phyloP scores from a whole-genome alignment of 2,888 invertebrate genomes.

The Ptychoptera contaminata region DNA sequence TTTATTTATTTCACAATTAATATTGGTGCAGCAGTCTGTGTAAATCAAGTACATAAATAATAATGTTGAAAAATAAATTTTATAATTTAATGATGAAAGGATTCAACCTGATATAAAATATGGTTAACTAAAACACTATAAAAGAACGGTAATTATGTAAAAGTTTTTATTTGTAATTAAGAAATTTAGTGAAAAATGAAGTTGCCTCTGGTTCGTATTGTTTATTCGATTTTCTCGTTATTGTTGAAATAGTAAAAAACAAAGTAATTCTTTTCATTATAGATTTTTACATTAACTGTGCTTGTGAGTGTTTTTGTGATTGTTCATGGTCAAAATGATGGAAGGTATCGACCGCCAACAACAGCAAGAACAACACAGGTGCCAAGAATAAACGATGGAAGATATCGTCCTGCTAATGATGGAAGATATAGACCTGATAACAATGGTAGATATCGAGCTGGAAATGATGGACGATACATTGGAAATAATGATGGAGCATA shows the following conservation, averaged over 20 bases:
- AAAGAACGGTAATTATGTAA: too few species aligned
- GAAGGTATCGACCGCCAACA: slow-evolving; percentile 22
- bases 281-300: background rate
- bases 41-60: too few species aligned
- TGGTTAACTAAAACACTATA: too few species aligned
- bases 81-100: too few species aligned
- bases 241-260: too few species aligned
- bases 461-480: slow-evolving; percentile 36
- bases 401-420: slow-evolving; percentile 19
- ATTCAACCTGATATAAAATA: too few species aligned
- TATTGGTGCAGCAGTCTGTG: too few species aligned
- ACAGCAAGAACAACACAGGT: slow-evolving; percentile 21
- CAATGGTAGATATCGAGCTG: slow-evolving; percentile 33
- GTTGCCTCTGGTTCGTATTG: slow-evolving; percentile 1
- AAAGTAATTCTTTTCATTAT: background rate
- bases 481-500: slow-evolving; percentile 14
- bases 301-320: background rate
- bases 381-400: slow-evolving; percentile 17
- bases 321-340: slow-evolving; percentile 17
- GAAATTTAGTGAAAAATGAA: too few species aligned
- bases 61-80: too few species aligned
- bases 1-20: too few species aligned
- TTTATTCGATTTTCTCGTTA: slow-evolving; percentile 4
- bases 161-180: too few species aligned
- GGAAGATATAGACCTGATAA: slow-evolving; percentile 17